Evolutionary conservation across 2,113 vertebrate genomes (phyloP).

Genomic region (Myiozetetes cayanensis): DNA sequence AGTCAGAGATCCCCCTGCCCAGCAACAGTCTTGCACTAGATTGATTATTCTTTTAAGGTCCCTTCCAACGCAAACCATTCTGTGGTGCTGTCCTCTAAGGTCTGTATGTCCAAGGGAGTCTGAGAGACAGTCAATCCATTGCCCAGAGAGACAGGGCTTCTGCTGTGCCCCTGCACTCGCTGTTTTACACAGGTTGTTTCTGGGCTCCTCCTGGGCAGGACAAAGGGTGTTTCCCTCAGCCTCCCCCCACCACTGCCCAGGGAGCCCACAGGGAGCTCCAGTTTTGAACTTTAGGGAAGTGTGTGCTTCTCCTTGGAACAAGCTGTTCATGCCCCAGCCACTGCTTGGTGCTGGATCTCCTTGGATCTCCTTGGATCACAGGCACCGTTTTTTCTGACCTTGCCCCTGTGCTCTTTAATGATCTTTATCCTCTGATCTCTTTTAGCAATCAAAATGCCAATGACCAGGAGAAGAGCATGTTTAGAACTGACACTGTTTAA

Average conservation of each 20-base stretch:
- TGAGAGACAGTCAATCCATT: neutral
- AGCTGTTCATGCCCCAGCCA: neutral
- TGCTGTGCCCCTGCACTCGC: accelerated
- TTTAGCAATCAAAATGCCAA: neutral
- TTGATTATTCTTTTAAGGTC: neutral
- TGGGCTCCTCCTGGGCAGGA: neutral
- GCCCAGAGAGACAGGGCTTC: neutral
- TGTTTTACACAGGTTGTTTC: neutral
- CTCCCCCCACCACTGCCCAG: neutral
- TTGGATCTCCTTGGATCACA: neutral
- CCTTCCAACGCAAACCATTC: neutral
- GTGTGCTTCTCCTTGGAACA: neutral
- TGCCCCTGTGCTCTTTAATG: neutral
- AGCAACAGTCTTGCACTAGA: neutral
- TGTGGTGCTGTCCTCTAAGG: neutral
- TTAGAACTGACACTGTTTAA: neutral
- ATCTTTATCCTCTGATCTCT: neutral
- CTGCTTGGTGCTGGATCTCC: neutral
- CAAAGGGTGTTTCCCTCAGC: neutral
- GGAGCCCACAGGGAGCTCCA: neutral
- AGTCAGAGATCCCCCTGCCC: neutral
- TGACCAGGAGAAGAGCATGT: neutral
- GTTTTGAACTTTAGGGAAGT: neutral
- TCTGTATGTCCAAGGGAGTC: neutral
- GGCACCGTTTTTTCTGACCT: neutral